phyloP scores from a whole-genome alignment of 1,140 invertebrate species.

The Tetramorium alpestre region DNA sequence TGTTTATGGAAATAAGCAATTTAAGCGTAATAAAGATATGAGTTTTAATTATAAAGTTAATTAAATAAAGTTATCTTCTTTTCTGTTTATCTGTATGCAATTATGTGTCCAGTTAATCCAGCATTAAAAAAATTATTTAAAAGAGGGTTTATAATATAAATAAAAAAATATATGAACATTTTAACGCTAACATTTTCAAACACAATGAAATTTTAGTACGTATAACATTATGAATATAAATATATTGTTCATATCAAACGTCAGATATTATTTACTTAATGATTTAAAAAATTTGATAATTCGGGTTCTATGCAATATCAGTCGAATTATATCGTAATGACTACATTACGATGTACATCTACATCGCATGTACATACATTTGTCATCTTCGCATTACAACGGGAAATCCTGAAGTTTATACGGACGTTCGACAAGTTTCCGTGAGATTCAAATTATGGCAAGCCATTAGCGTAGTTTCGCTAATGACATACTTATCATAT shows the following conservation, averaged over 20 bases:
- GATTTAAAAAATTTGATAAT: not conserved
- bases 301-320: not conserved
- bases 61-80: not conserved
- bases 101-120: not conserved
- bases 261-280: not conserved
- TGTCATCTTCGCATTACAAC: conserved; percentile 36
- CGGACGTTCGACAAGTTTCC: conserved; percentile 58
- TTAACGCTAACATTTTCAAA: not conserved
- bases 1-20: not conserved
- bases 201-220: not conserved
- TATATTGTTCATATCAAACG: not conserved
- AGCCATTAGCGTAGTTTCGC: conserved; percentile 58
- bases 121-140: not conserved
- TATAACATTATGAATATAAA: not conserved
- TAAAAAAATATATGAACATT: not conserved
- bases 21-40: not conserved
- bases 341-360: not conserved
- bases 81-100: not conserved
- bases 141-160: not conserved
- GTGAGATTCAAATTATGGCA: conserved; percentile 53
- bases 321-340: not conserved
- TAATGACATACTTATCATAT: conserved; percentile 71
- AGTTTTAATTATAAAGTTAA: not conserved
- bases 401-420: conserved; percentile 53
- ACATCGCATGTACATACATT: conserved; percentile 21